Evolutionary conservation across 2,113 vertebrate species (phyloP), one percentile per base, ranked within the genome.

Genomic region (Tonatia bakeri): DNA sequence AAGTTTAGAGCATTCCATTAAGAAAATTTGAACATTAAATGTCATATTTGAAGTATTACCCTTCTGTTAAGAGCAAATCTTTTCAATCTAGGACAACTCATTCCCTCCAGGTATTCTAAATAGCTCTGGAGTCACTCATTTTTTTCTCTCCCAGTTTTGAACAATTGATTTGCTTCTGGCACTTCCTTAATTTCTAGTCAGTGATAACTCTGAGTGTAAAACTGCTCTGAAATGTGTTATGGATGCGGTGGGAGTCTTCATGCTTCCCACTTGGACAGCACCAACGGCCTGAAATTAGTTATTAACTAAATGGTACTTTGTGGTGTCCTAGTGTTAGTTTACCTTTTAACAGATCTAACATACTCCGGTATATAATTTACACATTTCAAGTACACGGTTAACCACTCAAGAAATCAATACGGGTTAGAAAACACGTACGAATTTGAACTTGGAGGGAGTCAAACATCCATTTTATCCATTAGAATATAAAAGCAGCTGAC

Each of bases 361-460:
- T 26, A 88, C 67, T 97, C 64, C 26, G 82, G 36, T 80, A 17
- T 87, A 91, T 95, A 96, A 95, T 96, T 96, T 96, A 88, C 15
- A 94, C 67, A 95, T 50, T 94, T 40, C 59, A 84, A 97, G 82
- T 91, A 94, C 69, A 96, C 8, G 40, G 90, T 93, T 94, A 97
- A 80, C 77, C 88, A 95, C 93, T 96, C 82, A 94, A 89, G 77
- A 83, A 94, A 96, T 96, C 96, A 96, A 97, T 95, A 87, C 50
- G 85, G 91, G 54, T 96, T 94, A 95, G 79, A 94, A 95, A 90
- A 89, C 91, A 95, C 87, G 86, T 67, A 91, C 69, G 90, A 19
- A 96, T 97, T 96, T 94, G 95, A 97, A 97, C 97, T 72, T 92
- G 72, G 70, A 93, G 67, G 84, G 45, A 95, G 50, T 94, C 61